Evolutionary conservation across 23 tunicate genomes (phyloP).

Genomic region (Styela plicata): DNA sequence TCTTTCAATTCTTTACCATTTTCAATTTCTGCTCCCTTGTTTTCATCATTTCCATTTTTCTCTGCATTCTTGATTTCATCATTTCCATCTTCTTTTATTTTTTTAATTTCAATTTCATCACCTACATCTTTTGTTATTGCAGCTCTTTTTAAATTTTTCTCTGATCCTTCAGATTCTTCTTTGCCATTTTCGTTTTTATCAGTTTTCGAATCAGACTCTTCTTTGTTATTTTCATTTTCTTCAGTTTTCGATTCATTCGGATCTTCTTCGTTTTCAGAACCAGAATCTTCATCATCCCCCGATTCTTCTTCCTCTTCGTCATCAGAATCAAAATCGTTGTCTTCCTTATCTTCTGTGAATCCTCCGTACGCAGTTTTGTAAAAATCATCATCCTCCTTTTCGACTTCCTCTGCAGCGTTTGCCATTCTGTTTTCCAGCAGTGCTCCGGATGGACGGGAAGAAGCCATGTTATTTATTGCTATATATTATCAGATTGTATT

Average conservation of each 20-base stretch:
- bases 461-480: too few relatives aligned
- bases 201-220: constrained; percentile 4
- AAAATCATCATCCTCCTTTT: constrained; percentile 86
- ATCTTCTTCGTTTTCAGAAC: constrained; percentile 78
- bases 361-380: constrained; percentile 96
- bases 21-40: too few relatives aligned
- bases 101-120: too few relatives aligned
- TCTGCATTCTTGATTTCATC: too few relatives aligned
- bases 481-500: too few relatives aligned
- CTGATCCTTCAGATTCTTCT: too few relatives aligned
- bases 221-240: constrained; percentile 49
- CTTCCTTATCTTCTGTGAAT: constrained; percentile 73
- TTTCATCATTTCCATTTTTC: too few relatives aligned
- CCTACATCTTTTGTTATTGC: too few relatives aligned
- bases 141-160: too few relatives aligned
- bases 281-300: constrained; percentile 93
- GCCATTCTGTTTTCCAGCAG: constrained; percentile 91
- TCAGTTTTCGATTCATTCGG: constrained; percentile 57
- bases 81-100: too few relatives aligned
- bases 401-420: constrained; percentile 65
- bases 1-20: too few relatives aligned
- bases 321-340: constrained; percentile 78
- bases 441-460: constrained; percentile 63
- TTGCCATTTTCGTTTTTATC: constrained; percentile 8
- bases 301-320: constrained; percentile 71